A percentile compares a stretch with the other conserved stretches of the same genome.
Evolutionary conservation across 2,888 invertebrate species (phyloP).

Genomic region (Dicyrtomina minuta): DNA sequence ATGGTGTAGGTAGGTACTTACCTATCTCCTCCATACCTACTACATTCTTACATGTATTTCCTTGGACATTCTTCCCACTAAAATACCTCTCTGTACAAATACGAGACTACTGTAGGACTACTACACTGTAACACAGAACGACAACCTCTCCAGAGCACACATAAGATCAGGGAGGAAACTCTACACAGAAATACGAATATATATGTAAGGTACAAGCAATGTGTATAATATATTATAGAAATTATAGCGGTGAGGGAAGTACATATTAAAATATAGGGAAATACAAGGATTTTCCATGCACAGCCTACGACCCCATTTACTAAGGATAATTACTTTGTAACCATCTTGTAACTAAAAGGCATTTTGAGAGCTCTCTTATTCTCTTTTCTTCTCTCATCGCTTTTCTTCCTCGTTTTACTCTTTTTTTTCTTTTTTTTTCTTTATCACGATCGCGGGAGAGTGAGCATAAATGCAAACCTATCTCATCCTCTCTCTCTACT

Average conservation of each 20-base stretch:
- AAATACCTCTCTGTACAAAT: conserved; percentile 1
- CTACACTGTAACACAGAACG: too few species aligned
- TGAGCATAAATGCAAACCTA: not conserved
- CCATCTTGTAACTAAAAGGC: conserved; percentile 51
- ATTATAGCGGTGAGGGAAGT: too few species aligned
- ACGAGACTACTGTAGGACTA: not conserved
- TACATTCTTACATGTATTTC: not conserved
- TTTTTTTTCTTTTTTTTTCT: not conserved
- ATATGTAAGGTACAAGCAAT: too few species aligned
- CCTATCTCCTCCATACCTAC: too few species aligned
- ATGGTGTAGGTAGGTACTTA: too few species aligned
- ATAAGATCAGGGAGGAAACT: too few species aligned
- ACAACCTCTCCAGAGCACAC: too few species aligned
- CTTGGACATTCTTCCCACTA: not conserved
- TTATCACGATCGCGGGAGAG: not conserved
- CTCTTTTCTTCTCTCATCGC: not conserved
- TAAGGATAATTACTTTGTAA: conserved; percentile 53
- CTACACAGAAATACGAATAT: too few species aligned
- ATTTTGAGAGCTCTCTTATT: conserved; percentile 36
- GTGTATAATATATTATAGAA: too few species aligned
- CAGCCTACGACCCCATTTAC: conserved; percentile 41
- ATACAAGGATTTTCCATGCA: conserved; percentile 26
- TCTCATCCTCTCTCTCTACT: conserved; percentile 7
- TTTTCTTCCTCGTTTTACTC: conserved; percentile 10
- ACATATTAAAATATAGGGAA: conserved; percentile 1